phyloP scores from a whole-genome alignment of 2,113 vertebrate genomes.

The Ciconia maguari region DNA sequence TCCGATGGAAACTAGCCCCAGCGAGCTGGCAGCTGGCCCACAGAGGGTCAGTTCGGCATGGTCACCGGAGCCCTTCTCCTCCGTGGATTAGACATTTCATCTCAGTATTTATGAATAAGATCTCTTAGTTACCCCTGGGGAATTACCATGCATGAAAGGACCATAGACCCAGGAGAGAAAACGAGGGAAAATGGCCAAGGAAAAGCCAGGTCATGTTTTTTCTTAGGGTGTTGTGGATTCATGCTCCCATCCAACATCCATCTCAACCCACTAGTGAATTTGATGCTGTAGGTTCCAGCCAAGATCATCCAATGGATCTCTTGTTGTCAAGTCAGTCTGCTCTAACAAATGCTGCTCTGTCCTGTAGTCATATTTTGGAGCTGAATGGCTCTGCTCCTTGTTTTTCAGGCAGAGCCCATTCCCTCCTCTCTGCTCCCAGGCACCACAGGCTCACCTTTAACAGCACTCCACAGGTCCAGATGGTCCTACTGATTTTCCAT shows the following conservation, averaged over 20 bases:
- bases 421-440: not conserved
- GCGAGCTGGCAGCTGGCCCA: not conserved
- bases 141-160: not conserved
- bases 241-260: not conserved
- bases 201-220: conserved; percentile 13
- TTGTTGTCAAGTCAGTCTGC: not conserved
- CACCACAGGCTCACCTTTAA: not conserved
- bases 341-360: conserved; percentile 16
- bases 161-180: not conserved
- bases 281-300: not conserved
- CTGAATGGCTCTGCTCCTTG: not conserved
- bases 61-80: not conserved
- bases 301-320: not conserved
- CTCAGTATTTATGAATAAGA: not conserved
- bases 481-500: not conserved
- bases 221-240: not conserved
- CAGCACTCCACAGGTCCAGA: not conserved
- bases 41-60: not conserved
- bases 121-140: not conserved
- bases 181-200: not conserved
- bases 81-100: not conserved
- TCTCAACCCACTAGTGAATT: not conserved
- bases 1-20: not conserved
- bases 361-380: not conserved
- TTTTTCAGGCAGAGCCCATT: not conserved